Percentiles rank a stretch among this genome's conserved stretches.
Evolutionary conservation across 37 sponge, comb jelly and placozoan genomes (phyloP).

Genomic region (Eunapius fragilis): DNA sequence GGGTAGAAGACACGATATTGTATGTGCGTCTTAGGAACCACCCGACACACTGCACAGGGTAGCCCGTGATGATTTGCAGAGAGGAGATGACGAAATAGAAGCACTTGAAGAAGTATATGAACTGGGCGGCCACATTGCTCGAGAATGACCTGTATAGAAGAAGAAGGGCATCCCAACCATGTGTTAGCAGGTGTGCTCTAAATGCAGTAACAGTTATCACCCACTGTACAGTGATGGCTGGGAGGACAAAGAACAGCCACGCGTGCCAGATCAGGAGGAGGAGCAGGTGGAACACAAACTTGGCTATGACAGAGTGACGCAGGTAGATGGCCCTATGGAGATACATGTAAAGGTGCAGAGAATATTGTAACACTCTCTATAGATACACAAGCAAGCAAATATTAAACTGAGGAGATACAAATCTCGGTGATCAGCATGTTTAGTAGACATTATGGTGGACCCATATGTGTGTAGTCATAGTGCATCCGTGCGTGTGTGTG

Average conservation of each 20-base stretch:
- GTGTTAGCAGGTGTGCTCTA: no score
- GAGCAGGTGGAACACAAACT: slow-evolving; percentile 63
- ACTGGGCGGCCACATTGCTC: slow-evolving; percentile 72
- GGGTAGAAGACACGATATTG: background rate
- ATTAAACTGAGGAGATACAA: no score
- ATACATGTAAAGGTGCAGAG: no score
- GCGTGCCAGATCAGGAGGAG: slow-evolving; percentile 74
- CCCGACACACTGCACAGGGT: slow-evolving; percentile 60
- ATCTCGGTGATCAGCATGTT: no score
- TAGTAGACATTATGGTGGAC: no score
- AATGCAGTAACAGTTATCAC: slow-evolving; percentile 26
- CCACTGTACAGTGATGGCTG: slow-evolving; percentile 50
- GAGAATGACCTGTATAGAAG: slow-evolving; percentile 55
- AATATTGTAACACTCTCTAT: no score
- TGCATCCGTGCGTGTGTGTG: no score
- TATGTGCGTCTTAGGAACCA: slow-evolving; percentile 39
- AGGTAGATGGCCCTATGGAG: slow-evolving; percentile 75
- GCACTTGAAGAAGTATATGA: slow-evolving; percentile 83
- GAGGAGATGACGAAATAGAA: slow-evolving; percentile 74
- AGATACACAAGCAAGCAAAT: no score
- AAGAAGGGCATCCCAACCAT: no score
- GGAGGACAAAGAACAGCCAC: slow-evolving; percentile 82
- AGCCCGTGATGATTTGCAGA: slow-evolving; percentile 73
- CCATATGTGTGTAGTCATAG: no score
- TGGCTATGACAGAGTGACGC: slow-evolving; percentile 51